These are phyloP conservation scores for Lepetodrilus schrolli DNA, from an alignment of 2,888 invertebrate species.

Conservation along the genomic window DNA sequence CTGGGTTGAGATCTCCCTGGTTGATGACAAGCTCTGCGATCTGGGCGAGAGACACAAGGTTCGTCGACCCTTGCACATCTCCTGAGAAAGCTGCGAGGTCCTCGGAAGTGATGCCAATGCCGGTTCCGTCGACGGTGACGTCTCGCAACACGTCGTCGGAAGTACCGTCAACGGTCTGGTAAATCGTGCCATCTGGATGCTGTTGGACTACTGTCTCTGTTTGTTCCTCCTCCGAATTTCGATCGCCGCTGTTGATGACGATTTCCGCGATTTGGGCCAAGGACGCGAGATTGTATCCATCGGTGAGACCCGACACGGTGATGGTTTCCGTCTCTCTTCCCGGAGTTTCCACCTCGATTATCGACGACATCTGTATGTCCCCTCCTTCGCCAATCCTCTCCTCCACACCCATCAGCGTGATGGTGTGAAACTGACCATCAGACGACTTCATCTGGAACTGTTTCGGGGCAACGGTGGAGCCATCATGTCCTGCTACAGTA, in stretches of 20 bases:
- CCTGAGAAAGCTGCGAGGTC: background rate
- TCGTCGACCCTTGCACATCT: background rate
- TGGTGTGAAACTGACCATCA: slow-evolving; percentile 5
- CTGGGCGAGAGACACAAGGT: background rate
- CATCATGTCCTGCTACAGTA: background rate
- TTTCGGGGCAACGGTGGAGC: background rate
- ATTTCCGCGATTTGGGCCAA: slow-evolving; percentile 2
- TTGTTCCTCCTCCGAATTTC: background rate
- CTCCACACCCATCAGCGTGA: background rate
- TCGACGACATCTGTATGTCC: background rate
- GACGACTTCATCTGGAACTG: slow-evolving; percentile 5
- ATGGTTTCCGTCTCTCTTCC: background rate
- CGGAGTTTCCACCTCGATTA: background rate
- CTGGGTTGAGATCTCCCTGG: background rate
- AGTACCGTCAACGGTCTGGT: background rate
- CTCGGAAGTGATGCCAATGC: background rate
- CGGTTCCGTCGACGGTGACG: background rate
- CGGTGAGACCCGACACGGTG: background rate
- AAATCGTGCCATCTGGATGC: background rate
- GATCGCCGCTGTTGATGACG: slow-evolving; percentile 1
- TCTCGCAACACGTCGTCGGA: no score
- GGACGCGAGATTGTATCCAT: background rate
- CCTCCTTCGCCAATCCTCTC: background rate
- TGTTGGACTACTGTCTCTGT: background rate
- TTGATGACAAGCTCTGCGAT: slow-evolving; percentile 9